Base-by-base conservation (phyloP, 2,113 vertebrate genomes). In the Telmatochromis sp. region DNA sequence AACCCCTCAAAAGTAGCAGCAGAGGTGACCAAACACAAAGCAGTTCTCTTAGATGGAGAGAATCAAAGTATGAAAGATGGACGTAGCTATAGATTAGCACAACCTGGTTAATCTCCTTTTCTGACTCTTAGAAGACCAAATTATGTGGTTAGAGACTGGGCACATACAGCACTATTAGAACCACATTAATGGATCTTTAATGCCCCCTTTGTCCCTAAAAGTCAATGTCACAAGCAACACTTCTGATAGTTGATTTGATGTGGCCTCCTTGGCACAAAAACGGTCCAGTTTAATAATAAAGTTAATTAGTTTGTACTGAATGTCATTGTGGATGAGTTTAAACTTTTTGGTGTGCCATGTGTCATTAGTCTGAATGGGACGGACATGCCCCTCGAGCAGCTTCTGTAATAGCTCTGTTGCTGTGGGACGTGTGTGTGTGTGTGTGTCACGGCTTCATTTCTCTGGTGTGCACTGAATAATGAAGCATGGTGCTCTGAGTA, bases 391-490 rank as follows among this genome's bases (percentile, higher is more conserved):
- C 68, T 6, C 73, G 58, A 87, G 86, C 45, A 40, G 12, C 42
- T 31, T 19, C 82, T 90, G 51, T 92, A 91, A 89, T 88, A 85
- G 85, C 82, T 82, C 50, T 88, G 91, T 19, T 87, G 75, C 87
- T 87, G 57, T 54, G 81, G 87, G 88, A 78, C 58, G 55, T 9
- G 26, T 28, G 23, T 15, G 55, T 9, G 7, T n/a, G 2, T 5
- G 7, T 8, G 53, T 12, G 12, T 65, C 35, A 71, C 26, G 63
- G 89, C 81, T 80, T 80, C 28, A 40, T 90, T 82, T 89, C 86
- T 90, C 88, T 87, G 82, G 60, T 86, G 91, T 86, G 80, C 51
- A 31, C 15, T 94, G 89, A 94, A 92, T 93, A 88, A 93, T 87
- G 89, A 88, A 89, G 68, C 78, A 11, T 11, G 83, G 12, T 71